Percentiles rank a stretch among this genome's conserved stretches.
These are phyloP conservation scores for Pherbina coryleti DNA, from an alignment of 2,888 invertebrate genomes.

Conservation along the genomic window DNA sequence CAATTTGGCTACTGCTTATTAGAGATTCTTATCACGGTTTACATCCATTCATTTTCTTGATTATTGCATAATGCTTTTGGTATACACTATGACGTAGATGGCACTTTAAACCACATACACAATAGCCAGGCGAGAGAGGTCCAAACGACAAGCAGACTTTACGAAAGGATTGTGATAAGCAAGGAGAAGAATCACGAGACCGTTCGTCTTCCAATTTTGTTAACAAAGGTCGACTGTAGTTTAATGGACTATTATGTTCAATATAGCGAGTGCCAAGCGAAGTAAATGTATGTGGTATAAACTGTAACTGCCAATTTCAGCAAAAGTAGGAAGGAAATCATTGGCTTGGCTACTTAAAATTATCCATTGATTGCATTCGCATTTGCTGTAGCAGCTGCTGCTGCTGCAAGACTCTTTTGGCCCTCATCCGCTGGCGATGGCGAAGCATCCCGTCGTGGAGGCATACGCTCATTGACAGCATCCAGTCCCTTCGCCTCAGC, in stretches of 20 bases:
- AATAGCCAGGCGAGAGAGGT: constrained; percentile 61
- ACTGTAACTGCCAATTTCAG: constrained; percentile 11
- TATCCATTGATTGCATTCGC: constrained; percentile 66
- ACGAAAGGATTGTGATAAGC: not conserved
- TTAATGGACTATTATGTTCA: constrained; percentile 8
- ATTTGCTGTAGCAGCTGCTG: constrained; percentile 65
- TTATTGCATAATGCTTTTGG: constrained; percentile 24
- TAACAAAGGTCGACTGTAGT: not conserved
- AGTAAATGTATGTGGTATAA: constrained; percentile 9
- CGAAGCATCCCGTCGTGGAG: constrained; percentile 86
- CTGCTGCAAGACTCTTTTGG: constrained; percentile 63
- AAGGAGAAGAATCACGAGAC: not conserved
- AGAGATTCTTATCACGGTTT: constrained; percentile 35
- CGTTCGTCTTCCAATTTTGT: not conserved
- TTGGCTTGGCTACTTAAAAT: constrained; percentile 57
- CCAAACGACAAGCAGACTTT: constrained; percentile 8
- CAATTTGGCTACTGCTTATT: constrained; percentile 35
- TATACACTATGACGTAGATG: constrained; percentile 63
- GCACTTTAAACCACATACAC: constrained; percentile 66
- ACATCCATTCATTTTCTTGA: constrained; percentile 12
- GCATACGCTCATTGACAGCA: constrained; percentile 99
- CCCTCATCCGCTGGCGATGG: constrained; percentile 73
- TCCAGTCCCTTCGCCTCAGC: constrained; percentile 99
- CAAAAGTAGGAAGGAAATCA: constrained; percentile 16
- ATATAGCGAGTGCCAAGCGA: not conserved